Percentiles rank a stretch among this genome's conserved stretches.
phyloP scores from a whole-genome alignment of 2,113 vertebrate species.

The Aplodontia rufa region DNA sequence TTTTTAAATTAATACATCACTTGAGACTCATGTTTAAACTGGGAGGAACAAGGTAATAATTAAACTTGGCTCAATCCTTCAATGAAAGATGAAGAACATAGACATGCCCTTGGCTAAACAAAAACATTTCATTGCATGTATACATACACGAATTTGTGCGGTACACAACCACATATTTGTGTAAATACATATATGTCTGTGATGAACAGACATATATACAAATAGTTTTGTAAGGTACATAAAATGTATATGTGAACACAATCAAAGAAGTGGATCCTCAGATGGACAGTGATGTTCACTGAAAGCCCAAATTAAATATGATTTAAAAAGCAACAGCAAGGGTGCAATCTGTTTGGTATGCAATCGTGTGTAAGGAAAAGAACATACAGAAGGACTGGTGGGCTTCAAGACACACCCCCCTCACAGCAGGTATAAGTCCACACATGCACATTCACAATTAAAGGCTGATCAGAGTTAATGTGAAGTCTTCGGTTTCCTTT shows the following conservation, averaged over 20 bases:
- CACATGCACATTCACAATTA: not conserved
- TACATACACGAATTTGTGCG: not conserved
- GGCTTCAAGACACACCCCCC: not conserved
- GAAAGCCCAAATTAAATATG: slow-evolving; percentile 43
- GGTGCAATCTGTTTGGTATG: not conserved
- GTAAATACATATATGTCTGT: not conserved
- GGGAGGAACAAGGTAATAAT: slow-evolving; percentile 49
- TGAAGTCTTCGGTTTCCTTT: not conserved
- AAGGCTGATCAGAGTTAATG: not conserved
- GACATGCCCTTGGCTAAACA: not conserved
- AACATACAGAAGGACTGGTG: not conserved
- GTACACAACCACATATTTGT: not conserved
- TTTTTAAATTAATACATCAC: slow-evolving; percentile 56
- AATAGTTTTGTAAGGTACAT: slow-evolving; percentile 29
- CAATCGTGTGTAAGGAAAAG: not conserved
- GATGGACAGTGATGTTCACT: not conserved
- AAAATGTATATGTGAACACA: slow-evolving; percentile 45
- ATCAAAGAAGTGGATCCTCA: slow-evolving; percentile 59
- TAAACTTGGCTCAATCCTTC: slow-evolving; percentile 62
- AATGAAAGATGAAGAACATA: not conserved
- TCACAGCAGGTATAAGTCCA: not conserved
- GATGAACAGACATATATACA: not conserved
- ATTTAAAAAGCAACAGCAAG: not conserved
- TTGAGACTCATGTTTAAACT: slow-evolving; percentile 58
- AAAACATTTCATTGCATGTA: not conserved